These are phyloP conservation scores for Rhadinocentrus ornatus DNA, from an alignment of 2,797 vertebrate genomes.

Conservation along the genomic window DNA sequence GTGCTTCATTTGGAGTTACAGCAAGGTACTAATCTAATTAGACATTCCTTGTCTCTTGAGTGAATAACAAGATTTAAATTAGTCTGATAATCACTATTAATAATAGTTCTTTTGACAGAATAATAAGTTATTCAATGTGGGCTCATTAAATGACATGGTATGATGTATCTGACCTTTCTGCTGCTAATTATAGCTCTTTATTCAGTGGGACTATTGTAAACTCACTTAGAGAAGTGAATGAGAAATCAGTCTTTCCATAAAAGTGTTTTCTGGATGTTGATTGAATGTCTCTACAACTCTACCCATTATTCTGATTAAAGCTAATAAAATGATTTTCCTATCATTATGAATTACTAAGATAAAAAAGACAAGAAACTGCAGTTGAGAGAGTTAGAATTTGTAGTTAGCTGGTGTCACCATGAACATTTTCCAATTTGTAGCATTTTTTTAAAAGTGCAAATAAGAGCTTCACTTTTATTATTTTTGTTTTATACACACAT, in stretches of 20 bases:
- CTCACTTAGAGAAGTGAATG: neutral
- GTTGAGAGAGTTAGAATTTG: neutral
- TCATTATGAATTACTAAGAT: neutral
- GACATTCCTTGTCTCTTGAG: slow-evolving; percentile 14
- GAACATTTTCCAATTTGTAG: no score
- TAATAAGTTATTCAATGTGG: slow-evolving; percentile 34
- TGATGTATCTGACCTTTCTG: slow-evolving; percentile 26
- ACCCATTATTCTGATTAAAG: neutral
- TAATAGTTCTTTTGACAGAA: slow-evolving; percentile 9
- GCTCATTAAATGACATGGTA: slow-evolving; percentile 16
- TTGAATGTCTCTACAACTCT: neutral
- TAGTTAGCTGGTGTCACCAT: neutral
- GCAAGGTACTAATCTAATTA: slow-evolving; percentile 26
- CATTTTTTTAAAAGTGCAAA: no score
- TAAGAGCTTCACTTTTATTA: no score
- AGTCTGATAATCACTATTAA: slow-evolving; percentile 28
- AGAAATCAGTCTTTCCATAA: neutral
- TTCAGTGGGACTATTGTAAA: neutral
- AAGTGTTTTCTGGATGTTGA: neutral
- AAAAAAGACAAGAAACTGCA: neutral
- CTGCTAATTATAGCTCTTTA: neutral
- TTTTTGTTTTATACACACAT: no score
- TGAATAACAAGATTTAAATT: slow-evolving; percentile 25
- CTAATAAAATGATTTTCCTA: neutral
- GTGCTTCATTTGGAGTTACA: slow-evolving; percentile 27